Evolutionary conservation across 2,797 vertebrate genomes (phyloP), one percentile per base, ranked within the genome.

Genomic region (Enteromius mattozi): DNA sequence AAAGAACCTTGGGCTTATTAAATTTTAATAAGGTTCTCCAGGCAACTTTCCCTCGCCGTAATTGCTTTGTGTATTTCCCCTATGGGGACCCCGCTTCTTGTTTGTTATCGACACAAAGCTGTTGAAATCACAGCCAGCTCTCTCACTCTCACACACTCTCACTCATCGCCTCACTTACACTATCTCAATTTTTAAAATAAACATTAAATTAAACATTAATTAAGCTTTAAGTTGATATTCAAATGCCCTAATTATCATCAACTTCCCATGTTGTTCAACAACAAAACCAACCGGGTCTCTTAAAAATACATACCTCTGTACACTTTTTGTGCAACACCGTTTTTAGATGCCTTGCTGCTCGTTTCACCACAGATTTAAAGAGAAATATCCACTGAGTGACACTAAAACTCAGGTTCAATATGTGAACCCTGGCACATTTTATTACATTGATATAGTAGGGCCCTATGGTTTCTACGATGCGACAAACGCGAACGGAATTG

Each of bases 21-120:
- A 87, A 89, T 90, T 91, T 91, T 91, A 90, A 92, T 90, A 91
- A 90, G 88, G 84, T 88, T 90, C 89, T 88, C 78, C 80, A 87
- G 88, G 91, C 89, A 89, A 85, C 85, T 88, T 88, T 85, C 83
- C 81, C 77, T 85, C n/a, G 63, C 80, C 68, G 66, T 92, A 91
- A 92, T 92, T 90, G 90, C 87, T 89, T 90, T 91, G 90, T 91
- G 89, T 89, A 88, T 91, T 88, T 89, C 86, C 86, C 90, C 89
- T 87, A 85, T 85, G 87, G 88, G 90, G 84, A 87, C 76, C 87
- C 81, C 30, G 51, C 69, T 78, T 89, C 84, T 88, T 91, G 91
- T 91, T 91, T 90, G 87, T 87, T 89, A 90, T 89, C 90, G 87
- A 88, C 83, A 68, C 79, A 87, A 76, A 88, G 85, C 85, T 86